A percentile compares a stretch with the other conserved stretches of the same genome.
These are phyloP conservation scores for Subacronicta megacephala DNA, from an alignment of 2,888 invertebrate genomes.

Conservation along the genomic window DNA sequence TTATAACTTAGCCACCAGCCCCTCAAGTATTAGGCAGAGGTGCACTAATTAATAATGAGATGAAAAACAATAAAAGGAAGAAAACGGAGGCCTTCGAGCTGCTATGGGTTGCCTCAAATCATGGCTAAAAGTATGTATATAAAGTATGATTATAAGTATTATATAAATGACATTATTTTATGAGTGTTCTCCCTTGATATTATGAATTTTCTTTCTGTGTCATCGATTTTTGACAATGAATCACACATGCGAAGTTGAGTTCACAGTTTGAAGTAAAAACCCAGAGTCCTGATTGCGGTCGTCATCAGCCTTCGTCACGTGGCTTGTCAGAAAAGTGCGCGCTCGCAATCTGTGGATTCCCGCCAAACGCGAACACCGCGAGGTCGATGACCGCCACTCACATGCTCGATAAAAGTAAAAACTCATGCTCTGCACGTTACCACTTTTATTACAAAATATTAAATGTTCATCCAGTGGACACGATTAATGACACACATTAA, in stretches of 20 bases:
- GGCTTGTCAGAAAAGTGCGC: slow-evolving; percentile 55
- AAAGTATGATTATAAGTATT: no score
- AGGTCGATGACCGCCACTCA: slow-evolving; percentile 68
- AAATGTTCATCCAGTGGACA: slow-evolving; percentile 57
- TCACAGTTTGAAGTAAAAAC: slow-evolving; percentile 48
- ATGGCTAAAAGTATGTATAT: no score
- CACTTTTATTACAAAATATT: slow-evolving; percentile 65
- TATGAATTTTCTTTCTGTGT: slow-evolving; percentile 10
- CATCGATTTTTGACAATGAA: slow-evolving; percentile 44
- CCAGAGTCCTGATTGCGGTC: slow-evolving; percentile 46
- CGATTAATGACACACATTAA: slow-evolving; percentile 37
- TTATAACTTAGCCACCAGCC: no score
- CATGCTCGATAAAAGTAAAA: slow-evolving; percentile 86
- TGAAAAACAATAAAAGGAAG: no score
- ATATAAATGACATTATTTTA: no score
- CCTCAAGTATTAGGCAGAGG: no score
- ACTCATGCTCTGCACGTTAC: slow-evolving; percentile 73
- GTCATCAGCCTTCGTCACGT: slow-evolving; percentile 49
- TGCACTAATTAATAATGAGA: no score
- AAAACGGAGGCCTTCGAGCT: no score
- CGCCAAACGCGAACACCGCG: slow-evolving; percentile 67
- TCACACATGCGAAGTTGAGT: slow-evolving; percentile 39
- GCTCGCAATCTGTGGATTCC: slow-evolving; percentile 67
- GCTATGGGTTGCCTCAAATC: no score
- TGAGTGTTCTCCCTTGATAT: no score